Evolutionary conservation across 2,113 vertebrate genomes (phyloP).

Genomic region (Gadus chalcogrammus): DNA sequence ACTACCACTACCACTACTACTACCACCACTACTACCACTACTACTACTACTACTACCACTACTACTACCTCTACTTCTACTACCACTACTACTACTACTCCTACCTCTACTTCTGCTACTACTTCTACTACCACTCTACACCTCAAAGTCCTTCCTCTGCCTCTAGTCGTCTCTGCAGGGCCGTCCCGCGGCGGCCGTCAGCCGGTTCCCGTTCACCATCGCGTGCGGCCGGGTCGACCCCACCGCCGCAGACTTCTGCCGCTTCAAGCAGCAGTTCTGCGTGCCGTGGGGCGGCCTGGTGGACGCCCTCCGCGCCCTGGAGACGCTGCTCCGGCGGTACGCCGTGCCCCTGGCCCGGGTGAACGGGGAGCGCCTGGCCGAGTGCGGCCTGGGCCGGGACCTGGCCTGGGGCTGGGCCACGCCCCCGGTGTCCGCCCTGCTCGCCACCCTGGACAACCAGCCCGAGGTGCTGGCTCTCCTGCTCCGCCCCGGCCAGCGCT

Average conservation of each 20-base stretch:
- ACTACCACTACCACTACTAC: no score
- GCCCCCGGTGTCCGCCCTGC: conserved; percentile 43
- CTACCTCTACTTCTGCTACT: background rate
- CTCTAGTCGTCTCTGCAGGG: conserved; percentile 46
- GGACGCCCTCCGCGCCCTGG: conserved; percentile 61
- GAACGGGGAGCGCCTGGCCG: conserved; percentile 56
- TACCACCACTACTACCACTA: no score
- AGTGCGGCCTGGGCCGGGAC: conserved; percentile 51
- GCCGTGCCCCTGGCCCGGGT: conserved; percentile 72
- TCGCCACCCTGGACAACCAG: conserved; percentile 74
- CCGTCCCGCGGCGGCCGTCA: background rate
- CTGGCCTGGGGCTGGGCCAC: conserved; percentile 37
- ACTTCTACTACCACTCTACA: background rate
- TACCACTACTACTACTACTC: no score
- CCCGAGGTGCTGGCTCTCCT: conserved; percentile 59
- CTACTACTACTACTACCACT: no score
- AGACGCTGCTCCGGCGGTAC: conserved; percentile 73
- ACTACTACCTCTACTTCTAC: no score
- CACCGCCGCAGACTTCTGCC: conserved; percentile 62
- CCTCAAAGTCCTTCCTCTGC: conserved; percentile 27
- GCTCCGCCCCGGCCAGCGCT: conserved; percentile 73
- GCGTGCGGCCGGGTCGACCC: conserved; percentile 63
- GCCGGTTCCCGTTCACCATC: conserved; percentile 56
- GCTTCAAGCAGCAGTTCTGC: conserved; percentile 70
- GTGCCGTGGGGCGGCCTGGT: conserved; percentile 68